These are phyloP conservation scores for Spodoptera exigua DNA, from an alignment of 2,888 invertebrate genomes.

Conservation along the genomic window DNA sequence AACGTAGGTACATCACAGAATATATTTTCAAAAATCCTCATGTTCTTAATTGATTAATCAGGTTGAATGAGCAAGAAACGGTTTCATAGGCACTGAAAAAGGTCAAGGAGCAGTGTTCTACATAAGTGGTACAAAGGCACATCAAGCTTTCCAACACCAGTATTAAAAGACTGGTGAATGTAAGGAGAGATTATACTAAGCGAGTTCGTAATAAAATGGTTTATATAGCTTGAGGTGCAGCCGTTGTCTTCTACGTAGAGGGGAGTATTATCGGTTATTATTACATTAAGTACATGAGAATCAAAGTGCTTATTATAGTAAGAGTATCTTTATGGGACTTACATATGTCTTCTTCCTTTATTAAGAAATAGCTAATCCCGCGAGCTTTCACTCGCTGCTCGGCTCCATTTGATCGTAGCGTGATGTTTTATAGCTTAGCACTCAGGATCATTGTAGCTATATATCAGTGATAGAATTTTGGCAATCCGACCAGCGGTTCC, in stretches of 20 bases:
- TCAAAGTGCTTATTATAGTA: slow-evolving; percentile 36
- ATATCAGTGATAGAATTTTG: no score
- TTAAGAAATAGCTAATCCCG: slow-evolving; percentile 5
- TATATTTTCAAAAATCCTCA: slow-evolving; percentile 20
- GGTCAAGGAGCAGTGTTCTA: slow-evolving; percentile 40
- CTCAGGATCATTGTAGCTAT: no score
- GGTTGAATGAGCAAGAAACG: slow-evolving; percentile 37
- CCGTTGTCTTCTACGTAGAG: slow-evolving; percentile 34
- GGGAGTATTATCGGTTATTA: slow-evolving; percentile 42
- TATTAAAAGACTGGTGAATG: no score
- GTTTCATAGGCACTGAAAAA: slow-evolving; percentile 30
- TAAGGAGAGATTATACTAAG: no score
- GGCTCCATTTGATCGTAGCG: no score
- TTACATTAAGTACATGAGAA: slow-evolving; percentile 48
- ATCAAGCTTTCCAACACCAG: no score
- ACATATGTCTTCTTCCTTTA: no score
- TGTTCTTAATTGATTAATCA: slow-evolving; percentile 23
- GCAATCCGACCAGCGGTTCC: no score
- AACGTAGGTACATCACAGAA: neutral
- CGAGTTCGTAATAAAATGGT: no score
- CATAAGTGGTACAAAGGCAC: slow-evolving; percentile 44
- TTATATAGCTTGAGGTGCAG: no score
- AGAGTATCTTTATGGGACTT: neutral
- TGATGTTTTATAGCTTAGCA: no score
- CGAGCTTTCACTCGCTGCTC: no score